These are phyloP conservation scores for Zosterops borbonicus DNA, from an alignment of 2,113 vertebrate species.

Conservation along the genomic window DNA sequence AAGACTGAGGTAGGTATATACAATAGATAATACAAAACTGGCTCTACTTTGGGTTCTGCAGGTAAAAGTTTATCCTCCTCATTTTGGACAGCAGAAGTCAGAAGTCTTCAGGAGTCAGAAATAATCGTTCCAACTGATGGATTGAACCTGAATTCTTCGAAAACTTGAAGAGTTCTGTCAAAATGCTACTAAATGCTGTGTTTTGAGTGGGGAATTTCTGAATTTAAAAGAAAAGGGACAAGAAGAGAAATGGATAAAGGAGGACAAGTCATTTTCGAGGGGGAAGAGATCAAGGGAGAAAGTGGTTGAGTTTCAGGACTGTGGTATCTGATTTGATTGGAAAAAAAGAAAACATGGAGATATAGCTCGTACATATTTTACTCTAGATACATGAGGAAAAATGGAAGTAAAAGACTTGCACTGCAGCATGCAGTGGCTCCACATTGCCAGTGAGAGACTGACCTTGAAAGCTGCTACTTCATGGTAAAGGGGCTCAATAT, in stretches of 20 bases:
- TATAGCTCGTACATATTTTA: background rate
- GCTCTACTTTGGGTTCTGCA: background rate
- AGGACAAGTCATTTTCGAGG: background rate
- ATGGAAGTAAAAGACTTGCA: background rate
- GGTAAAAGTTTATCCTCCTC: background rate
- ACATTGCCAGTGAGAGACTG: background rate
- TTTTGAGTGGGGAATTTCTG: background rate
- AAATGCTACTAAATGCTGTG: background rate
- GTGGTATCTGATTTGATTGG: background rate
- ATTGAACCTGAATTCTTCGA: background rate
- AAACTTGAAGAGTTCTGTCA: background rate
- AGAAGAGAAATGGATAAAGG: background rate
- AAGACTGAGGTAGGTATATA: background rate
- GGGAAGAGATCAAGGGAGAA: background rate
- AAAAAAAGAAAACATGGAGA: background rate
- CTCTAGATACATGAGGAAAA: background rate
- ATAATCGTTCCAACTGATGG: background rate
- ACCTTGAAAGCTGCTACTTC: slow-evolving; percentile 4
- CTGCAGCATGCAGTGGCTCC: background rate
- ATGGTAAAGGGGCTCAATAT: background rate
- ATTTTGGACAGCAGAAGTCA: background rate
- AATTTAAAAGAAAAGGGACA: background rate
- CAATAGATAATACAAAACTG: background rate
- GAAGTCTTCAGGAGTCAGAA: background rate
- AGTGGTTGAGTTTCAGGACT: background rate